phyloP scores from a whole-genome alignment of 2,888 invertebrate species.

The Eilema caniola region DNA sequence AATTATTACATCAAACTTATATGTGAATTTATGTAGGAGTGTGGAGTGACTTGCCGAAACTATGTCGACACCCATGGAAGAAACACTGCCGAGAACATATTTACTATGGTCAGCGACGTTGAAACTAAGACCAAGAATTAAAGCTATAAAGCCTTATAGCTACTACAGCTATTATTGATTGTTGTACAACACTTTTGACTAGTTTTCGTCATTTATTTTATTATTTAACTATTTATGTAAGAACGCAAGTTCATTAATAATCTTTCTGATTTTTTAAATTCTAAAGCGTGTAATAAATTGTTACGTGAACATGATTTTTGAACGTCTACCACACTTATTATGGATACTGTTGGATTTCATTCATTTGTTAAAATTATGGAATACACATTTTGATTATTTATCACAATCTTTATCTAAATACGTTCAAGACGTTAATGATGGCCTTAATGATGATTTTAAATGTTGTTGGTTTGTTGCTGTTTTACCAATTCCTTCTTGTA shows the following conservation, averaged over 20 bases:
- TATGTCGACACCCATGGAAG: constrained; percentile 75
- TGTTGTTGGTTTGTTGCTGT: no score
- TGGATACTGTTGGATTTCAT: not conserved
- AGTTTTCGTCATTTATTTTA: not conserved
- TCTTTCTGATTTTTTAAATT: no score
- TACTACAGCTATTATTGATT: not conserved
- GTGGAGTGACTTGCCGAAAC: constrained; percentile 81
- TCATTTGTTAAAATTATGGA: constrained; percentile 2
- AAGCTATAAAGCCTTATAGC: no score
- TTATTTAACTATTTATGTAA: not conserved
- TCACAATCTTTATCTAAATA: not conserved
- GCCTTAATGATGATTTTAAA: no score
- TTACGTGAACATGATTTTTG: no score
- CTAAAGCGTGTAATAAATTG: no score
- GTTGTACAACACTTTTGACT: not conserved
- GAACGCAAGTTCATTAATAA: no score
- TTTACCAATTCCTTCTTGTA: no score
- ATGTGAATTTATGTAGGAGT: constrained; percentile 68
- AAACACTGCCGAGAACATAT: constrained; percentile 80
- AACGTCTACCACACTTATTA: no score
- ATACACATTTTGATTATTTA: no score
- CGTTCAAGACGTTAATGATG: not conserved
- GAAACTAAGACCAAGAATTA: constrained; percentile 71
- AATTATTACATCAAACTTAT: not conserved
- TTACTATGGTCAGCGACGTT: constrained; percentile 77